Evolutionary conservation across 2,797 vertebrate species (phyloP), one percentile per base, ranked within the genome.

Genomic region (Erpetoichthys calabaricus): DNA sequence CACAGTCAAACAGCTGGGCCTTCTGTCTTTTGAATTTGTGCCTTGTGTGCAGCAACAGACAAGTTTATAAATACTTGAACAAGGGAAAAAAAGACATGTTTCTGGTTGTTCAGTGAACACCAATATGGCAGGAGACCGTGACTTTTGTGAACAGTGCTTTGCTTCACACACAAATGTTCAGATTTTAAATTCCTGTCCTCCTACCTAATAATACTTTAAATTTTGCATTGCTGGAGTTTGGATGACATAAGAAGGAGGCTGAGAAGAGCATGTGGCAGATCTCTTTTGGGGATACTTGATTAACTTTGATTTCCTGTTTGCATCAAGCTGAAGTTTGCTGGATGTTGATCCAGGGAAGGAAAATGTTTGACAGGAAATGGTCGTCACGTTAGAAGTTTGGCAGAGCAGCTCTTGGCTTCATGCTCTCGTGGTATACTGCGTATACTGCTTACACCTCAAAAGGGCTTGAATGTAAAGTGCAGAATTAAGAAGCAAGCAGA

Each of bases 41-140:
- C 87, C 80, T 90, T 95, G 89, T 90, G 67, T 71, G 75, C 73
- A 74, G 67, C 75, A 80, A 94, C 90, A 96, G 90, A 88, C 89
- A 81, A 68, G 65, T 80, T 91, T 92, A 80, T 87, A 86, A 91
- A 80, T 58, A 68, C 82, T 78, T 76, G 25, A 80, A 86, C 69
- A 72, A 69, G 77, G 81, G 79, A 79, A 86, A 79, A 83, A 91
- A 89, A 86, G 84, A 75, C 79, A 70, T 79, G 86, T 86, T 87
- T 78, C 77, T 42, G 63, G 72, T 67, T 76, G 82, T 86, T 82
- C 80, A 83, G 70, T 79, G 82, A 89, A 86, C 79, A 73, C 75
- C 71, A 81, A 86, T 80, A 83, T 80, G 77, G 67, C 65, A 69
- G 71, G 68, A 72, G 66, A 86, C 75, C 74, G 66, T 69, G 75